Conservation (phyloP, 2,888 invertebrate species). For the Drosophila paracracens region DNA sequence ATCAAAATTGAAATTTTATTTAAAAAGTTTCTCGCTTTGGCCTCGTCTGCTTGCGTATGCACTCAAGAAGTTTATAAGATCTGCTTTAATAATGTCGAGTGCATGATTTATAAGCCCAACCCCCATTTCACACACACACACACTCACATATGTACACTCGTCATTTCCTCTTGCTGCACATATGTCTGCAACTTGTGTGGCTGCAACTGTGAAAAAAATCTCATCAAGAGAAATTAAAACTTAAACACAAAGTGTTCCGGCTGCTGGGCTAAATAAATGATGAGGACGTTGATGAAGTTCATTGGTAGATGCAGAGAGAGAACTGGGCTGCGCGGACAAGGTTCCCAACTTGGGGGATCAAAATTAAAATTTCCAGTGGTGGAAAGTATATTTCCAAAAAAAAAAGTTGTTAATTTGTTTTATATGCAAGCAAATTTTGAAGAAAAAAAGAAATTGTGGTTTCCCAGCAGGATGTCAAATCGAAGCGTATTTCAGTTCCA, state of each 20-base stretch:
- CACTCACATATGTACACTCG: not conserved
- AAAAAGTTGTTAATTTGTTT: not conserved
- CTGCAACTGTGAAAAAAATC: constrained; percentile 55
- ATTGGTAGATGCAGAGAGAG: not conserved
- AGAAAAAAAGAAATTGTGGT: not conserved
- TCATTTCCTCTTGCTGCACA: not conserved
- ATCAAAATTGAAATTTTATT: constrained; percentile 81
- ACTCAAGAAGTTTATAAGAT: constrained; percentile 74
- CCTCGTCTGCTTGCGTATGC: constrained; percentile 55
- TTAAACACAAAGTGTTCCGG: constrained; percentile 62
- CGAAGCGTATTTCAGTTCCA: not conserved
- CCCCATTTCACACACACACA: not conserved
- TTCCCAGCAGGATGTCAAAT: not conserved
- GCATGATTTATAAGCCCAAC: constrained; percentile 61
- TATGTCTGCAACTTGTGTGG: constrained; percentile 25
- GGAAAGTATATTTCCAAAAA: not conserved
- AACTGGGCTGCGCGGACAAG: not conserved
- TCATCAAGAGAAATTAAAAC: constrained; percentile 77
- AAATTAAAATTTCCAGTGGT: not conserved
- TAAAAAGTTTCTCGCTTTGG: constrained; percentile 71
- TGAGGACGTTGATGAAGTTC: constrained; percentile 42
- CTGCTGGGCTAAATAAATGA: constrained; percentile 48
- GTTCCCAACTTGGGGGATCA: not conserved
- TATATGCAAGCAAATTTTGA: not conserved
- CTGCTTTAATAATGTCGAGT: constrained; percentile 79